Base-by-base conservation (phyloP, 2,888 invertebrate genomes). In the Caenorhabditis zanzibari region DNA sequence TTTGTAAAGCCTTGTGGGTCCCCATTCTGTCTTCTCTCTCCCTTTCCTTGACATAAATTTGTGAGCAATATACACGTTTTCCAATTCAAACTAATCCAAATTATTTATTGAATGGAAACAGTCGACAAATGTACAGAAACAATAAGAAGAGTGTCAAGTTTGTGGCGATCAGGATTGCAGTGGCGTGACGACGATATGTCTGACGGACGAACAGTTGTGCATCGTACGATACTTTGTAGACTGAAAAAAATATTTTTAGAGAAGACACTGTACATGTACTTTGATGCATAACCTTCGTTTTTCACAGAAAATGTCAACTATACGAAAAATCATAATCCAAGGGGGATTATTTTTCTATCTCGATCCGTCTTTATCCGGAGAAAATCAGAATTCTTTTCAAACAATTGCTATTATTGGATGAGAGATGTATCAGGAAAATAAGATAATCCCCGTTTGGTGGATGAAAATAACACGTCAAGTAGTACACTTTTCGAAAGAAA, bases 71-170 rank as follows among this genome's bases (percentile, higher is more conserved):
- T 26, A 22, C 28, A 41, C 28, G 26, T 12, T 38, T 19, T 69
- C 14, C n/a, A n/a, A 47, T 52, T 5, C 6, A 52, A 52, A 54
- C 24, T 26, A 54, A 49, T 6, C 26, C 26, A 10, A 72, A 32
- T 69, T 32, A 71, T 82, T 72, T 54, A 74, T 79, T 84, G 71
- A 86, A 76, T 52, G 85, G 83, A 69, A 85, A 86, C 26, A 86
- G 32, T 49, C 75, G 79, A 52, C 66, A 82, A 61, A 82, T 63
- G 71, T 85, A 85, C 49, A 86, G 68, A 63, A 84, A 75, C 41
- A 85, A 59, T n/a, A 84, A 32, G 44, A 85, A 56, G 9, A 86
- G 73, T 47, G 68, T 58, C 59, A 85, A 24, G 47, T 85, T 86
- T 59, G 69, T 47, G 66, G 64, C 52, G 47, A 85, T 54, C 16